Conservation (phyloP, 2,797 vertebrate species). For the Gastrophryne carolinensis region DNA sequence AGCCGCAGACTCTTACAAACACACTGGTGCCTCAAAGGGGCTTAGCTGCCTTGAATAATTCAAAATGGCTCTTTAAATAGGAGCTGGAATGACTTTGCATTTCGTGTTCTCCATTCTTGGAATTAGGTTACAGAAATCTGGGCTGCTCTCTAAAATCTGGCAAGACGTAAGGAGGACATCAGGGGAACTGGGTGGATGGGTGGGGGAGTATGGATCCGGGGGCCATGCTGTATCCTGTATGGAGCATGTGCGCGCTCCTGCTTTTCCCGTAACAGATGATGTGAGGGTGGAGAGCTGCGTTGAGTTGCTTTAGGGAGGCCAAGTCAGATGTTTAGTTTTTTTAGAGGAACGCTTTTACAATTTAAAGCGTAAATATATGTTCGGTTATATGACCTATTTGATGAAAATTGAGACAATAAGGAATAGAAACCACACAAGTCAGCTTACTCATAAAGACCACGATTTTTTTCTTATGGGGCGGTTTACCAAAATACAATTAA, state of each 20-base stretch:
- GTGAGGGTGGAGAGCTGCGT: conserved; percentile 22
- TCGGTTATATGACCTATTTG: no score
- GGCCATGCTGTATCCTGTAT: conserved; percentile 17
- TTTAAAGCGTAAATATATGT: no score
- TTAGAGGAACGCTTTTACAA: not conserved
- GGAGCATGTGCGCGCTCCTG: conserved; percentile 23
- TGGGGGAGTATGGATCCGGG: not conserved
- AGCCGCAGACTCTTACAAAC: not conserved
- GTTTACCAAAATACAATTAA: no score
- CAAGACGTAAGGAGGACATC: conserved; percentile 1
- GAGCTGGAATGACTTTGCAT: not conserved
- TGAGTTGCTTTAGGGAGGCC: not conserved
- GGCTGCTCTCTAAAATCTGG: conserved; percentile 17
- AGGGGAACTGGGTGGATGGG: not conserved
- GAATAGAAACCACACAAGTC: no score
- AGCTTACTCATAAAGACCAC: no score
- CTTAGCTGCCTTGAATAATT: conserved; percentile 16
- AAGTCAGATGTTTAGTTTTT: not conserved
- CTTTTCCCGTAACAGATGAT: conserved; percentile 39
- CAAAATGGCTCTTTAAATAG: not conserved
- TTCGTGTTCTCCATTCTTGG: not conserved
- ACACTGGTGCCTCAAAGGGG: not conserved
- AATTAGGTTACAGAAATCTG: conserved; percentile 31
- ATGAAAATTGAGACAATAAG: no score
- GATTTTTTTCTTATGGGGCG: no score